Conservation (phyloP, 2,888 invertebrate genomes). For the Drosophila melanosoma region DNA sequence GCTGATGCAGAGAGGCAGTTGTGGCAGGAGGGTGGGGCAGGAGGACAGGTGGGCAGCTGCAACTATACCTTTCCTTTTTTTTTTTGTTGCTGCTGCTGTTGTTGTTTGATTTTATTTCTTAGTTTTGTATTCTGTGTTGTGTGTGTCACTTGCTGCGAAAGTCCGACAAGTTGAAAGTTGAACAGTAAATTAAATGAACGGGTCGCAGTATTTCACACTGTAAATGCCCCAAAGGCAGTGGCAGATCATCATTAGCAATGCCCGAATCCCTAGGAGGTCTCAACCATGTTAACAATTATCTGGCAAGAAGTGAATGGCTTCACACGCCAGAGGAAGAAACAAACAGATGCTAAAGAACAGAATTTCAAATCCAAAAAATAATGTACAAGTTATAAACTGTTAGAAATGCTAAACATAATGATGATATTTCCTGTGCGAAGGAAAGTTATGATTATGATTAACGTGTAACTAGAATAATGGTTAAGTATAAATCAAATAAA, state of each 20-base stretch:
- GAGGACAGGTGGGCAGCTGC: constrained; percentile 43
- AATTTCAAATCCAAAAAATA: neutral
- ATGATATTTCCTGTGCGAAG: neutral
- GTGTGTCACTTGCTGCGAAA: constrained; percentile 79
- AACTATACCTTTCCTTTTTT: constrained; percentile 60
- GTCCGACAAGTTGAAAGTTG: constrained; percentile 77
- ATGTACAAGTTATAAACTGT: neutral
- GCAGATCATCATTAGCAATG: constrained; percentile 67
- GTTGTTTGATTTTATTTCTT: constrained; percentile 38
- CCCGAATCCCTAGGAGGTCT: constrained; percentile 72
- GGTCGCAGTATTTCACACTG: constrained; percentile 61
- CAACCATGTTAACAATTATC: constrained; percentile 47
- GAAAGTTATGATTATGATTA: neutral
- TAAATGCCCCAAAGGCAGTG: constrained; percentile 32
- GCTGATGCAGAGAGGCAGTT: neutral
- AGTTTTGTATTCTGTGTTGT: constrained; percentile 31
- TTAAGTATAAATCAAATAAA: neutral
- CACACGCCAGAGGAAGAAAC: constrained; percentile 7
- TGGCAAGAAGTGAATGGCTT: constrained; percentile 52
- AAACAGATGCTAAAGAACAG: constrained; percentile 14
- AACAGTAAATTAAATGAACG: constrained; percentile 55
- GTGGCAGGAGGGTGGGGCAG: constrained; percentile 13
- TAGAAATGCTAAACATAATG: neutral
- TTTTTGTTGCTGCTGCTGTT: constrained; percentile 28
- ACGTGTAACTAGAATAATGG: neutral